Percentiles rank a stretch among this genome's conserved stretches.
These are phyloP conservation scores for Pseudachorutes palmiensis DNA, from an alignment of 1,140 invertebrate species.

Conservation along the genomic window DNA sequence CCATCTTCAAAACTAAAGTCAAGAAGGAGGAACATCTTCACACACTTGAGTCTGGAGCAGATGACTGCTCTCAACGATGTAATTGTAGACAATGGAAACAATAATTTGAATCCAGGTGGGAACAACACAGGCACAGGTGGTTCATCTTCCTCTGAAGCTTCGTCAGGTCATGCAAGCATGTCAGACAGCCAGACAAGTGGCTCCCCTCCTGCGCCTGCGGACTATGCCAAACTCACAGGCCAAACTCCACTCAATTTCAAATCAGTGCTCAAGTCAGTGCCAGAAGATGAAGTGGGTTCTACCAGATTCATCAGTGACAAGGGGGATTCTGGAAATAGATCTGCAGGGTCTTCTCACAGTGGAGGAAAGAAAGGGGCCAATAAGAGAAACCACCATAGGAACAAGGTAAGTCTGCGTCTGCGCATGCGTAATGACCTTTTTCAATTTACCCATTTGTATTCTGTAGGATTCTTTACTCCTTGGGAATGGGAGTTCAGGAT, in stretches of 20 bases:
- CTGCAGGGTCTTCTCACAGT: background rate
- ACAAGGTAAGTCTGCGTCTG: slow-evolving; percentile 26
- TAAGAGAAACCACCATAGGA: slow-evolving; percentile 27
- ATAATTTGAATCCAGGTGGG: background rate
- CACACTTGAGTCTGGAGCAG: slow-evolving; percentile 55
- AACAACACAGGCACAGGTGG: slow-evolving; percentile 34
- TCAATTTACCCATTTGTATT: background rate
- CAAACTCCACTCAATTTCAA: slow-evolving; percentile 50
- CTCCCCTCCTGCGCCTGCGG: slow-evolving; percentile 32
- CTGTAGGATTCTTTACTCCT: slow-evolving; percentile 39
- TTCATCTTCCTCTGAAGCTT: slow-evolving; percentile 34
- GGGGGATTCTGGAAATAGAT: slow-evolving; percentile 2
- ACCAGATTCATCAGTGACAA: slow-evolving; percentile 31
- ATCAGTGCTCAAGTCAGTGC: slow-evolving; percentile 54
- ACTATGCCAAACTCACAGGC: slow-evolving; percentile 34
- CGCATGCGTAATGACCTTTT: background rate
- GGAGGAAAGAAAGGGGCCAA: slow-evolving; percentile 31
- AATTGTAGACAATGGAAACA: background rate
- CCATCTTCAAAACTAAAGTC: slow-evolving; percentile 45
- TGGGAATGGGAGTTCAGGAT: slow-evolving; percentile 54
- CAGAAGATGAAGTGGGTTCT: slow-evolving; percentile 56
- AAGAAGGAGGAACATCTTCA: slow-evolving; percentile 44
- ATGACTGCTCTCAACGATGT: slow-evolving; percentile 54
- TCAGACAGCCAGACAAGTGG: slow-evolving; percentile 36
- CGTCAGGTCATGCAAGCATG: slow-evolving; percentile 36